Evolutionary conservation across 2,888 invertebrate genomes (phyloP), one percentile per base, ranked within the genome.

Genomic region (Hartigia nigra): DNA sequence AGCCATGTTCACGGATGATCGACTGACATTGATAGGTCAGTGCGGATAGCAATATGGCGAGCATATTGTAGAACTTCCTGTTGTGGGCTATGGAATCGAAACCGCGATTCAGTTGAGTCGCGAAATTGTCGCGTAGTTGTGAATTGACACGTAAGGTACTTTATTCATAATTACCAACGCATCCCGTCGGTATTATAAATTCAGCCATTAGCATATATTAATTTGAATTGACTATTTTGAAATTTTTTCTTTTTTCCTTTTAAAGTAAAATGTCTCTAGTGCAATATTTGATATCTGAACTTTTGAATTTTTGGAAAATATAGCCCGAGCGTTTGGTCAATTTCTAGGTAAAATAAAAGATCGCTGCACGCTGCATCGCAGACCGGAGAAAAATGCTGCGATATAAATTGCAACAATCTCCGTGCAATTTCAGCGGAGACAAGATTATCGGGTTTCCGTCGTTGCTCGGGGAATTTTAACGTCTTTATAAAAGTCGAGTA

Each of bases 401-500:
- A 72, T 32, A 72, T 72, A 72, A 72, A 72, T 72, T 31, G 75
- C 35, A 75, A 75, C 35, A 34, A 75, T 75, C 34, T 75, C 37
- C 77, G 85, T 81, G 84, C 86, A 84, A 84, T 87, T 86, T 86
- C 78, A 83, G 78, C 82, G 79, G 75, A 79, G 81, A 80, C 84
- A 82, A 83, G 82, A 85, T 87, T 86, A 85, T 85, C 84, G 82
- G 78, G 80, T 77, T 78, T 81, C 82, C 80, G 82, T 86, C 82
- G 83, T 81, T 79, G 80, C 79, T 82, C 80, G 78, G 82, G 72
- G 83, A 85, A 88, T 85, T 86, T 85, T 82, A 85, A 83, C 81
- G 83, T 87, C 84, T 87, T 87, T 86, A 85, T 85, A 84, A 85
- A 83, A 84, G 83, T 82, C 81, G 79, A 80, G 72, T 79, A 81